Percentiles rank a stretch among this genome's conserved stretches.
phyloP scores from a whole-genome alignment of 2,888 invertebrate genomes.

The Prenolepis imparis region DNA sequence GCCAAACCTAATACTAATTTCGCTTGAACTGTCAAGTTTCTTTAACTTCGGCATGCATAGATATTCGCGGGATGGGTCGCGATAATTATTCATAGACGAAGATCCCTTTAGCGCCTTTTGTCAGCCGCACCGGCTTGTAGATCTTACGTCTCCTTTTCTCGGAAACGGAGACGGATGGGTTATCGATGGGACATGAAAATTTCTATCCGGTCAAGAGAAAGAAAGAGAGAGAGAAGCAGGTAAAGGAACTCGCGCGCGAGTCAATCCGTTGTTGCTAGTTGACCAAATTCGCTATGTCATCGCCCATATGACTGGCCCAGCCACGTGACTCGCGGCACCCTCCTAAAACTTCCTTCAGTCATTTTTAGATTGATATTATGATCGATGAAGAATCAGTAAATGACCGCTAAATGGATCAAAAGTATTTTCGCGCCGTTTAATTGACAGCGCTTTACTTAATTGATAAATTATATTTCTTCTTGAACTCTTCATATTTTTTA shows the following conservation, averaged over 20 bases:
- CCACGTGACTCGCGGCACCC: slow-evolving; percentile 56
- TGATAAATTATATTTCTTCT: background rate
- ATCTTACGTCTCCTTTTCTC: slow-evolving; percentile 48
- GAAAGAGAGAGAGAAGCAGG: slow-evolving; percentile 46
- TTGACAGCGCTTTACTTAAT: background rate
- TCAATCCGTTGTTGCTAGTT: slow-evolving; percentile 63
- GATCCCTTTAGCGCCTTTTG: slow-evolving; percentile 50
- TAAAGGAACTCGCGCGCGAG: slow-evolving; percentile 38
- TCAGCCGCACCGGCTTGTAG: slow-evolving; percentile 43
- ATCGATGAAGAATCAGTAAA: slow-evolving; percentile 14
- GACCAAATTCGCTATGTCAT: slow-evolving; percentile 63
- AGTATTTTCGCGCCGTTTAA: slow-evolving; percentile 4
- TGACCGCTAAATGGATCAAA: background rate
- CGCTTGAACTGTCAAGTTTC: slow-evolving; percentile 43
- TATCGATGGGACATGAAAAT: slow-evolving; percentile 53
- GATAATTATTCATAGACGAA: slow-evolving; percentile 51
- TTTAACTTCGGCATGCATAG: slow-evolving; percentile 11
- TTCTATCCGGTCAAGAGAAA: slow-evolving; percentile 49
- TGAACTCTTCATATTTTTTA: background rate
- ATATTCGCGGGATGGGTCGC: slow-evolving; percentile 27
- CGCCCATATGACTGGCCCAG: slow-evolving; percentile 62
- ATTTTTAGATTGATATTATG: slow-evolving; percentile 31
- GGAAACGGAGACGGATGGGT: slow-evolving; percentile 17
- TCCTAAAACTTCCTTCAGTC: slow-evolving; percentile 11
- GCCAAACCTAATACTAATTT: slow-evolving; percentile 37